Conservation (phyloP, 2,888 invertebrate species). For the Camptogramma bilineatum region DNA sequence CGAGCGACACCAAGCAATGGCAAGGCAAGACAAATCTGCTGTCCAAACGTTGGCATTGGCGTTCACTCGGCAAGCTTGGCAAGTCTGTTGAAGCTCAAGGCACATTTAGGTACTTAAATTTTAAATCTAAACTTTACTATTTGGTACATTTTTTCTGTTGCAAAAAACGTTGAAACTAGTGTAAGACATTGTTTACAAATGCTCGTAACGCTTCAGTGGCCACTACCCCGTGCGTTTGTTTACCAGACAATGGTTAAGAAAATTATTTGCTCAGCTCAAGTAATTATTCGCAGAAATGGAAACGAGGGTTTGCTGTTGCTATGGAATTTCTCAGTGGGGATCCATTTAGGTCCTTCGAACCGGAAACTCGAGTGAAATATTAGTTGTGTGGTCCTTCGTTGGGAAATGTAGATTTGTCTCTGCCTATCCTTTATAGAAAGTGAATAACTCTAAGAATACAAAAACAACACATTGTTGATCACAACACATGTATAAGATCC, state of each 20-base stretch:
- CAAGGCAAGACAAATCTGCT: too few species aligned
- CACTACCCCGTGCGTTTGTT: not conserved
- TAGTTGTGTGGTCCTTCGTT: not conserved
- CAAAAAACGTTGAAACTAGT: too few species aligned
- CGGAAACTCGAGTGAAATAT: constrained; percentile 1
- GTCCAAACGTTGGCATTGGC: too few species aligned
- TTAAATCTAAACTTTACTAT: too few species aligned
- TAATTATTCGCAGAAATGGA: constrained; percentile 9
- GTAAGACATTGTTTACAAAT: not conserved
- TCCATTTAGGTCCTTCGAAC: constrained; percentile 3
- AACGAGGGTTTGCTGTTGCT: not conserved
- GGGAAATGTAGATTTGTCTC: not conserved
- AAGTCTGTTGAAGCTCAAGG: too few species aligned
- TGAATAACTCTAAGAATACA: too few species aligned
- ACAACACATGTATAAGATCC: too few species aligned
- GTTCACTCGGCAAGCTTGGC: too few species aligned
- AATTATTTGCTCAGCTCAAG: constrained; percentile 7
- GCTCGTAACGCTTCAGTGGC: not conserved
- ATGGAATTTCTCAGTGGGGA: not conserved
- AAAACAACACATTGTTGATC: too few species aligned
- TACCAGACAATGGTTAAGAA: constrained; percentile 10
- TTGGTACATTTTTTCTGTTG: too few species aligned
- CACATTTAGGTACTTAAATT: too few species aligned
- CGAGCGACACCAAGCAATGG: too few species aligned
- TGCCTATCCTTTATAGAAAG: not conserved